Evolutionary conservation across 2,888 invertebrate genomes (phyloP), one percentile per base, ranked within the genome.

Genomic region (Heliconius ethilla): DNA sequence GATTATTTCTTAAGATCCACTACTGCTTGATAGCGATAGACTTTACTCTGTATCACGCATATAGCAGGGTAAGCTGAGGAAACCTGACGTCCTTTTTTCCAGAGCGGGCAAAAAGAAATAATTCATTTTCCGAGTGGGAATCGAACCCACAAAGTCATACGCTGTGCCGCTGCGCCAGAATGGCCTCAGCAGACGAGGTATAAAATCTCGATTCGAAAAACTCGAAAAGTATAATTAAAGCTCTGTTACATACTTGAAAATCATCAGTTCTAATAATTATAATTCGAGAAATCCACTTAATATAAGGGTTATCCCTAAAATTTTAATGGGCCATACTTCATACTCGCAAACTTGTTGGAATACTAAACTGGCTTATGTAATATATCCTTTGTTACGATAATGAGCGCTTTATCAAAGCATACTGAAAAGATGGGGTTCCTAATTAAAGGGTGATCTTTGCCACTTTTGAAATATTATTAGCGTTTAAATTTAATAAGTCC

Each of bases 321-420:
- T 74, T 73, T 62, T 73, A 73, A 73, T 73, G 37, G 40, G n/a
- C 29, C 72, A 29, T 62, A 62, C 73, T 63, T 73, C 37, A 37
- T 62, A 59, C 33, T 33, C 29, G 25, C 40, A 62, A 27, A 74
- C 62, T 74, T 37, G 33, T 74, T 45, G 25, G 27, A 74, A 62
- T 40, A 63, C 62, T 59, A 73, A 73, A 63, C 73, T 74, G 63
- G 62, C 62, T 74, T 74, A 59, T 63, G 45, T 45, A 74, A 63
- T 74, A 27, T 62, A 63, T 74, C 74, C 74, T 74, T 74, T 74
- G 74, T 74, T 62, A 63, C 77, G 63, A 65, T 76, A 77, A 80
- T 75, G 75, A 77, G 73, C 66, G 70, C 77, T 75, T 67, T 70
- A 76, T 75, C 73, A 62, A 62, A 37, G 59, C 9, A 15, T 63